phyloP scores from a whole-genome alignment of 2,888 invertebrate genomes.

The Cacoxenus indagator region DNA sequence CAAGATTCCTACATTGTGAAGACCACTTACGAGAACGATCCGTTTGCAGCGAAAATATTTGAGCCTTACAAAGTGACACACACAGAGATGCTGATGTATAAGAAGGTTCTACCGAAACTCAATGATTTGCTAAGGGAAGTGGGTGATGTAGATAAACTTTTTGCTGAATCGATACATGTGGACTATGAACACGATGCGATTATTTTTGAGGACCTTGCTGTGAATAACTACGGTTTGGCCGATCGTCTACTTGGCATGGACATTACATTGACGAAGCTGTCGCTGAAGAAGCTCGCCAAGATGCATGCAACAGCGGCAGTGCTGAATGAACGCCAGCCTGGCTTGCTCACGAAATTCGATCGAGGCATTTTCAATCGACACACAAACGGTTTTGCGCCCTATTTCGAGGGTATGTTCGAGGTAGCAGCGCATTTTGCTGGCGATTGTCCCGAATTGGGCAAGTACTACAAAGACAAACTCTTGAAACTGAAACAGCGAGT shows the following conservation, averaged over 20 bases:
- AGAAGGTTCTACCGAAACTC: constrained; percentile 55
- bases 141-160: constrained; percentile 49
- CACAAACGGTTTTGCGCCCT: constrained; percentile 49
- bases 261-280: constrained; percentile 65
- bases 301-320: constrained; percentile 72
- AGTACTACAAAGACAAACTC: constrained; percentile 58
- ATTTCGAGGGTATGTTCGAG: constrained; percentile 52
- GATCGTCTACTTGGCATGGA: constrained; percentile 67
- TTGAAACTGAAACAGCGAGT: constrained; percentile 49
- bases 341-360: constrained; percentile 49
- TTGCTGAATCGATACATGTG: constrained; percentile 56
- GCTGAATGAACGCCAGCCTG: constrained; percentile 65
- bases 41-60: constrained; percentile 43
- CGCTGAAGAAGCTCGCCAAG: constrained; percentile 70
- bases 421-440: constrained; percentile 55
- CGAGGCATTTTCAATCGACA: constrained; percentile 65
- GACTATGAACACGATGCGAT: constrained; percentile 56
- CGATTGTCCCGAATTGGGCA: constrained; percentile 53
- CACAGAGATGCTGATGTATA: constrained; percentile 64
- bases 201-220: constrained; percentile 58
- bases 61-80: constrained; percentile 48
- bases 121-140: constrained; percentile 41
- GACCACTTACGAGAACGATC: constrained; percentile 55
- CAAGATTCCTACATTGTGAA: constrained; percentile 53
- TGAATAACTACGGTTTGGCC: constrained; percentile 44